Percentiles rank a stretch among this genome's conserved stretches.
phyloP scores from a whole-genome alignment of 2,797 vertebrate species.

The Sebastes minor region DNA sequence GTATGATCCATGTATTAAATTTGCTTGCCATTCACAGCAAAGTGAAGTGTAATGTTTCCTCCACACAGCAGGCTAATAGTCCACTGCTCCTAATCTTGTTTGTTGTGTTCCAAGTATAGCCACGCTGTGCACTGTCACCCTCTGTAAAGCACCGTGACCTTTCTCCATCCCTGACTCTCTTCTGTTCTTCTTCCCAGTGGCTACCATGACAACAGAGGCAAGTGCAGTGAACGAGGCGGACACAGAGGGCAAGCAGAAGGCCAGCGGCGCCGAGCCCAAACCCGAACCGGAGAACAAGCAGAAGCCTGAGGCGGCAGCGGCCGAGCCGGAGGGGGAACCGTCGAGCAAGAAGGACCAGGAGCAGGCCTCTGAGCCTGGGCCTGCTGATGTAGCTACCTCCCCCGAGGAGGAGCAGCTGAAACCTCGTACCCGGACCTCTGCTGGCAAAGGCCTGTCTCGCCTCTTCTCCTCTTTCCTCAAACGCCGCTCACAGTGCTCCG shows the following conservation, averaged over 20 bases:
- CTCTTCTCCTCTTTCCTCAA: slow-evolving; percentile 93
- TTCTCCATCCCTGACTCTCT: slow-evolving; percentile 63
- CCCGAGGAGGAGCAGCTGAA: slow-evolving; percentile 86
- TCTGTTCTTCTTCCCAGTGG: slow-evolving; percentile 71
- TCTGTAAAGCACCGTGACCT: slow-evolving; percentile 51
- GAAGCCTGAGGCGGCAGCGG: slow-evolving; percentile 62
- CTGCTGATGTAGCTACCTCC: slow-evolving; percentile 62
- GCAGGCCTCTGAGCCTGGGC: slow-evolving; percentile 77
- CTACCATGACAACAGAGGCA: slow-evolving; percentile 85
- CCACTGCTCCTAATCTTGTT: slow-evolving; percentile 48
- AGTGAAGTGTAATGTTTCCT: slow-evolving; percentile 14
- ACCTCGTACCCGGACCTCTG: slow-evolving; percentile 83
- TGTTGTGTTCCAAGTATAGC: slow-evolving; percentile 50
- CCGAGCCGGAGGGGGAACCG: slow-evolving; percentile 79
- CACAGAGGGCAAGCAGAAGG: slow-evolving; percentile 78
- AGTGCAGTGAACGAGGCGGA: slow-evolving; percentile 78
- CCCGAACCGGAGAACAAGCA: slow-evolving; percentile 64
- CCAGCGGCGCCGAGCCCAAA: slow-evolving; percentile 50
- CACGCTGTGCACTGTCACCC: slow-evolving; percentile 5
- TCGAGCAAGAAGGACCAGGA: slow-evolving; percentile 80
- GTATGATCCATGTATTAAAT: not conserved
- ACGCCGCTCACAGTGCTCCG: slow-evolving; percentile 91
- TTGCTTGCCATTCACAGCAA: not conserved
- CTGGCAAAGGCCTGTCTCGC: slow-evolving; percentile 89
- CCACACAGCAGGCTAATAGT: slow-evolving; percentile 4